phyloP scores from a whole-genome alignment of 2,113 vertebrate species.

The Halcyon senegalensis region DNA sequence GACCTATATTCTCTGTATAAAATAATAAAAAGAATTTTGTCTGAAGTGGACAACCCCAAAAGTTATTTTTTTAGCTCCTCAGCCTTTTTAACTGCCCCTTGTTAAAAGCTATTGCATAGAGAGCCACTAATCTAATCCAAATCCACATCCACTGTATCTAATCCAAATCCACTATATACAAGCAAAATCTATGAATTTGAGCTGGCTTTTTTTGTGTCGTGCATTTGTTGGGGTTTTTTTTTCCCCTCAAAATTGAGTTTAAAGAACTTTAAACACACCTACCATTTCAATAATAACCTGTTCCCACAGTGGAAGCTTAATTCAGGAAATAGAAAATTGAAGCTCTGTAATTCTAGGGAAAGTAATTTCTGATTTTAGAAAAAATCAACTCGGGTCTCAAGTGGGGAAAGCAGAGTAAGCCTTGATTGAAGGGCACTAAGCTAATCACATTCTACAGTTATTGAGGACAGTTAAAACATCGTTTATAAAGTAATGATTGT shows the following conservation, averaged over 20 bases:
- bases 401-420: not conserved
- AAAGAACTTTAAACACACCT: not conserved
- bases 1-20: not conserved
- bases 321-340: not conserved
- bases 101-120: not conserved
- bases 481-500: constrained; percentile 45
- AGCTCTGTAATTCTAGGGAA: not conserved
- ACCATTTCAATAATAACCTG: not conserved
- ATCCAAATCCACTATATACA: not conserved
- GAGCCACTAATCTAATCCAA: not conserved
- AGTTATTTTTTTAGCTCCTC: not conserved
- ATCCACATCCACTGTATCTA: not conserved
- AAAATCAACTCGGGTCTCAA: not conserved
- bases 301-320: not conserved
- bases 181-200: not conserved
- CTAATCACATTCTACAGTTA: constrained; percentile 41
- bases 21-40: not conserved
- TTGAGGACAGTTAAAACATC: constrained; percentile 11
- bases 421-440: constrained; percentile 13
- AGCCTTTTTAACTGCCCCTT: not conserved
- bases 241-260: not conserved
- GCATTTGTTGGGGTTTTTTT: not conserved
- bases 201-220: too few species aligned
- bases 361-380: constrained; percentile 17
- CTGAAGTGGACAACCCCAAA: not conserved